Percentiles rank a stretch among this genome's conserved stretches.
phyloP scores from a whole-genome alignment of 23 tunicate species.

The Aplidium turbinatum region DNA sequence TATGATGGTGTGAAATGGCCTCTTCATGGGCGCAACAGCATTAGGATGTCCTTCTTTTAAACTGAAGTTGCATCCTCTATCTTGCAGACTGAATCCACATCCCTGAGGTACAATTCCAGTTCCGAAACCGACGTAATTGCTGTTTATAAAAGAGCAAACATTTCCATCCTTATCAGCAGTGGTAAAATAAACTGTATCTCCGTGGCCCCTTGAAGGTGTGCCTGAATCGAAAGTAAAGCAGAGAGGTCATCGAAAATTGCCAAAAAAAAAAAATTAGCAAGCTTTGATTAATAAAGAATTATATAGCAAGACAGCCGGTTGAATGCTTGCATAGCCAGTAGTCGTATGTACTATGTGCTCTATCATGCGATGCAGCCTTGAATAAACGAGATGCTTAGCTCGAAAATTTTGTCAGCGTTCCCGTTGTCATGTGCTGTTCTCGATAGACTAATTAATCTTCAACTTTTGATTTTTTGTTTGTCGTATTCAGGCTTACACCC shows the following conservation, averaged over 20 bases:
- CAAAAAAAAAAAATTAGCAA: too few relatives aligned
- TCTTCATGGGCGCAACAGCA: constrained; percentile 54
- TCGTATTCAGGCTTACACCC: too few relatives aligned
- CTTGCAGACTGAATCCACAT: constrained; percentile 84
- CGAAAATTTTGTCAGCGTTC: too few relatives aligned
- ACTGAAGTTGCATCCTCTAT: constrained; percentile 76
- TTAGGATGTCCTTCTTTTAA: constrained; percentile 65
- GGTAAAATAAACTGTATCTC: constrained; percentile 90
- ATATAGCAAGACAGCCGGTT: too few relatives aligned
- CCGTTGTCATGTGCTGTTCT: too few relatives aligned
- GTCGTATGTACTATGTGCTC: too few relatives aligned
- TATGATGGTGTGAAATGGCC: constrained; percentile 89
- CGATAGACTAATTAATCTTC: too few relatives aligned
- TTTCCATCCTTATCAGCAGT: constrained; percentile 84
- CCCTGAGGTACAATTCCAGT: constrained; percentile 77
- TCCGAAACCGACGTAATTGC: constrained; percentile 84
- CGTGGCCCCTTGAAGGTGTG: constrained; percentile 28
- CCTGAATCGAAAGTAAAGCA: constrained; percentile 21
- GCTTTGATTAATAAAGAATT: too few relatives aligned
- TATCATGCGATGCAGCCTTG: too few relatives aligned
- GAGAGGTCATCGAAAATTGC: background rate
- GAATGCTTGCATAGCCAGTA: too few relatives aligned
- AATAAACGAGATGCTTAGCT: too few relatives aligned
- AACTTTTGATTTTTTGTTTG: too few relatives aligned
- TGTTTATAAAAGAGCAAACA: constrained; percentile 83